Base-by-base conservation (phyloP, 1,140 invertebrate species). In the Latrodectus geometricus region DNA sequence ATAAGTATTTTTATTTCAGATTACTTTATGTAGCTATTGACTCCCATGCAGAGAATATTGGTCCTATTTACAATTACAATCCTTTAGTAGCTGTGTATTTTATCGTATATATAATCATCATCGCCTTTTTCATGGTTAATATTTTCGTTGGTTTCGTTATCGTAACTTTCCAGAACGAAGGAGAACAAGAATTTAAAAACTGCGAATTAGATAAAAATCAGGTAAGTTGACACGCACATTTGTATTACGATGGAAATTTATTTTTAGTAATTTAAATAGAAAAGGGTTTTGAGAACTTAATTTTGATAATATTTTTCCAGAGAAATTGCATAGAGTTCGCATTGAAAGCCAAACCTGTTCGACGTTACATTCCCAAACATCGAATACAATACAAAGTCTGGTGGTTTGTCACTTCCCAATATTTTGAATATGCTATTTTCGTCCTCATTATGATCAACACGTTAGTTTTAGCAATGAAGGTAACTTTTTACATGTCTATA, bases 141-240 rank as follows among this genome's bases (percentile, higher is more conserved):
- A 99, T 99, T 92, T 99, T 99, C 94, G 99, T 99, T 89, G 99
- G 99, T 97, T 99, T 99, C 94, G 99, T 99, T 92, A 99, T 99
- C 92, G 99, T 99, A 91, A 99, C 98, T 90, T 94, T 94, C 90
- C 93, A 99, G 92, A 99, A 98, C 91, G 98, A 99, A 92, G 98
- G 98, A 91, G 99, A 99, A 93, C 98, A 99, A 92, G 99, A 99
- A 92, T 99, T 99, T 91, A 99, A 99, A 92, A 99, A 99, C 91
- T 99, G 98, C 93, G 98, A 99, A 92, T 93, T 99, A 87, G 98
- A 99, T 92, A 99, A 99, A 92, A 99, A 99, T 93, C 88, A 88
- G 77, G 88, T 86, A 74, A 86, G 17, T 61, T 2, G 54, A 14
- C 17, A 61, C 17, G 17, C 11, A 61, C 11, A 61, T 14, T 61